Evolutionary conservation across 2,888 invertebrate species (phyloP), one percentile per base, ranked within the genome.

Genomic region (Malachius bipustulatus): DNA sequence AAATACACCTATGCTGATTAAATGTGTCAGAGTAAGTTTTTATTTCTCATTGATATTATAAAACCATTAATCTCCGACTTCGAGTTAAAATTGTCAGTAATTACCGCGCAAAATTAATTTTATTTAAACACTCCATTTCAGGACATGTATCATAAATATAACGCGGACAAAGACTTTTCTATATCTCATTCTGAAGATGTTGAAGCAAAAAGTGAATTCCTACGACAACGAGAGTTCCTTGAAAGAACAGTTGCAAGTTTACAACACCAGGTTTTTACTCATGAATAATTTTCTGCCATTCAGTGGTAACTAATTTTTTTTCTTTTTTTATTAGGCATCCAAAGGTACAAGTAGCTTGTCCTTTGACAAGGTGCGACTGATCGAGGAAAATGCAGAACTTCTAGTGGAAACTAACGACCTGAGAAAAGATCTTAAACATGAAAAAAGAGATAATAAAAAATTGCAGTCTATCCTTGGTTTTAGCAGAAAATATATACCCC

Each of bases 191-290:
- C 71, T 4, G 74, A 76, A 3, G 82, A 82, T 41, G 70, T 73
- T n/a, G 77, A 81, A 44, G 77, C 78, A 0, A 75, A 77, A 13
- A 71, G 73, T 13, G 84, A 84, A 59, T 81, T 85, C 51, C 68
- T 80, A 45, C 70, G 85, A 1, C 90, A 91, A 55, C 67, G 88
- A 24, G 81, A 82, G 43, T 83, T 88, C 55, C 67, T 91, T 16
- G 90, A 90, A 54, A 62, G 68, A 34, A 73, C 75, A 1, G 67
- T 79, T 1, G 61, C 64, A 4, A 67, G 69, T 1, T 55, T 74
- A 10, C 64, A 70, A 37, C 58, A 62, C 45, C 57, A 59, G 43
- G 56, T 56, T 44, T 35, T 26, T 6, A 13, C 4, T 28, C 26
- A 30, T n/a, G 4, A 19, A 19, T 8, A 19, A 8, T 28, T 6